Base-by-base conservation (phyloP, 2,113 vertebrate species). In the Cinclus cinclus region DNA sequence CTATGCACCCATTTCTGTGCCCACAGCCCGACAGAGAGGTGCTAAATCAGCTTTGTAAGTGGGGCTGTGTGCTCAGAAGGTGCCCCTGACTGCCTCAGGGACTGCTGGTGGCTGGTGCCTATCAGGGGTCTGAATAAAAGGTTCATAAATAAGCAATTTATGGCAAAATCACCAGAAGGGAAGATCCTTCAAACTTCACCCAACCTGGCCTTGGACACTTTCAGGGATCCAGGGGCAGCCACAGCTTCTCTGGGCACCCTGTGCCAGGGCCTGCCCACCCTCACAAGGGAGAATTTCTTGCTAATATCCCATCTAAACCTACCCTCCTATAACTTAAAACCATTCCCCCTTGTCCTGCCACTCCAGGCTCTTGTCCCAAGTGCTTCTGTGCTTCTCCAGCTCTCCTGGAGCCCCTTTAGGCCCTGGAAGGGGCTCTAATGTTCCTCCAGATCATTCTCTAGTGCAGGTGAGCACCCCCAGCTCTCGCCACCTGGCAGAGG, bases 361-460 rank as follows among this genome's bases (percentile, higher is more conserved):
- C n/a, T 56, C 31, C 41, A 55, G 13, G 0, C 15, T 1, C 28
- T 55, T 27, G 17, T 47, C 30, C 47, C 1, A 0, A 23, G n/a
- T n/a, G n/a, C n/a, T n/a, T n/a, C n/a, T n/a, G 18, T 20, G 18
- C 27, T 10, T 76, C 35, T 37, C 63, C 49, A 63, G 30, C 41
- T 56, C 41, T 35, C 35, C 25, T 77, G 56, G 21, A 69, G 18
- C 11, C 35, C 7, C 31, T 83, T 55, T 13, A 56, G 35, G 35
- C 30, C 0, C 35, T 55, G 12, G 1, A 41, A 76, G 8, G 15
- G 25, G 22, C 25, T 90, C 63, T 49, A 1, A 56, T 8, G 2
- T 77, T 10, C 49, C 27, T 18, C 17, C 9, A 10, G 70, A 63
- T 1, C 41, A 21, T 69, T 63, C 17, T 47, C 24, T 5, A 41